Conservation (phyloP, 2,888 invertebrate species). For the Scaeva pyrastri region DNA sequence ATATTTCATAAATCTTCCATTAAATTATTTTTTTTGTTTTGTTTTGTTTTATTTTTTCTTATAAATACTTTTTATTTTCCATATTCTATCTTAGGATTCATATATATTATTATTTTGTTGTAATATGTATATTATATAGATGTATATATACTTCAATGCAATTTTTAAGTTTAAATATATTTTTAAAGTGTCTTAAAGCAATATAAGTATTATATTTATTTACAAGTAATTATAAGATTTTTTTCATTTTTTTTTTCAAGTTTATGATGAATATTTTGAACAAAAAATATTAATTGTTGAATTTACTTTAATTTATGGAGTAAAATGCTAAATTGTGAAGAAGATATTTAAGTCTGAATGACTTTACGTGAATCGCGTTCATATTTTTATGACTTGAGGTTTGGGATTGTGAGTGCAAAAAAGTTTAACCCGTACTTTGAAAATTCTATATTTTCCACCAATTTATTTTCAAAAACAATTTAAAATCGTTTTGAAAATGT, state of each 20-base stretch:
- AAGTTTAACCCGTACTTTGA: no score
- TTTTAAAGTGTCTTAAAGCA: conserved; percentile 62
- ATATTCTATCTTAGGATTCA: conserved; percentile 65
- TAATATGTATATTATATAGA: conserved; percentile 38
- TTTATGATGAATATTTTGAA: conserved; percentile 25
- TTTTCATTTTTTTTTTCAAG: conserved; percentile 16
- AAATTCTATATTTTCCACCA: no score
- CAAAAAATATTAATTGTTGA: conserved; percentile 21
- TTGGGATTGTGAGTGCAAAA: neutral
- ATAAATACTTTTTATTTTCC: conserved; percentile 41
- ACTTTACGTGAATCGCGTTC: neutral
- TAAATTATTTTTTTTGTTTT: conserved; percentile 46
- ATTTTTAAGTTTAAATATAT: conserved; percentile 42
- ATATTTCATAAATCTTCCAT: conserved; percentile 60
- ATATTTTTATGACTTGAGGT: neutral
- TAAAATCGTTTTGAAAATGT: no score
- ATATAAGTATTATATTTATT: conserved; percentile 60
- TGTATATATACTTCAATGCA: conserved; percentile 42
- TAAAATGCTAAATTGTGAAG: conserved; percentile 40
- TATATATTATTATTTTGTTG: conserved; percentile 48
- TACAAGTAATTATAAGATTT: conserved; percentile 61
- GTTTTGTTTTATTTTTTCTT: conserved; percentile 53
- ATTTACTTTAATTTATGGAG: neutral
- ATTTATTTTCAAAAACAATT: no score
- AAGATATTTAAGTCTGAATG: conserved; percentile 11